phyloP scores from a whole-genome alignment of 2,113 vertebrate species.

The Parotia lawesii region DNA sequence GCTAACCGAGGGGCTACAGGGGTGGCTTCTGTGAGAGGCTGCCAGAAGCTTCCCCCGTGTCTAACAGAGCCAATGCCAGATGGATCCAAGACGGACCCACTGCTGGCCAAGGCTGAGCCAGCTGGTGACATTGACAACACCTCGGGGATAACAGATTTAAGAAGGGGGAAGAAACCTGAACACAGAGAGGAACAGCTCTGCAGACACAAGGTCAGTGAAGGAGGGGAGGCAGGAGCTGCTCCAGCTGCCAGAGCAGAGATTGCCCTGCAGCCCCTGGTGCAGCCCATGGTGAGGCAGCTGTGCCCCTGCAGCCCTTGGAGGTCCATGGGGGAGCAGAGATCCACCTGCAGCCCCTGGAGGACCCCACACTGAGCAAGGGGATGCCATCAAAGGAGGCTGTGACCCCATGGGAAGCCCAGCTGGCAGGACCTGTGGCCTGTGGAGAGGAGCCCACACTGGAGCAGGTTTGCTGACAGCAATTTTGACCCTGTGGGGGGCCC shows the following conservation, averaged over 20 bases:
- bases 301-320: background rate
- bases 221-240: background rate
- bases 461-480: rapidly evolving
- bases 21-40: background rate
- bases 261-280: background rate
- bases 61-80: background rate
- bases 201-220: background rate
- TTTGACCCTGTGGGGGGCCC: rapidly evolving
- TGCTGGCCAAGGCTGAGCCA: background rate
- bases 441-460: background rate
- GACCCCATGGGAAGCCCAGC: background rate
- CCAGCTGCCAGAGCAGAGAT: background rate
- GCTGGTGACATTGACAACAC: background rate
- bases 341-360: background rate
- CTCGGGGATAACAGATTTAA: background rate
- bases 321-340: background rate
- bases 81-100: rapidly evolving
- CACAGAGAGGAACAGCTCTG: background rate
- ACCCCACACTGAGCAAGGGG: background rate
- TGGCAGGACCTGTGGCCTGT: background rate
- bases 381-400: background rate
- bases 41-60: background rate
- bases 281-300: background rate
- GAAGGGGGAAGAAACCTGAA: background rate
- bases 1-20: background rate